Base-by-base conservation (phyloP, 64 coral and sea anemone species). In the Stichodactyla helianthus region DNA sequence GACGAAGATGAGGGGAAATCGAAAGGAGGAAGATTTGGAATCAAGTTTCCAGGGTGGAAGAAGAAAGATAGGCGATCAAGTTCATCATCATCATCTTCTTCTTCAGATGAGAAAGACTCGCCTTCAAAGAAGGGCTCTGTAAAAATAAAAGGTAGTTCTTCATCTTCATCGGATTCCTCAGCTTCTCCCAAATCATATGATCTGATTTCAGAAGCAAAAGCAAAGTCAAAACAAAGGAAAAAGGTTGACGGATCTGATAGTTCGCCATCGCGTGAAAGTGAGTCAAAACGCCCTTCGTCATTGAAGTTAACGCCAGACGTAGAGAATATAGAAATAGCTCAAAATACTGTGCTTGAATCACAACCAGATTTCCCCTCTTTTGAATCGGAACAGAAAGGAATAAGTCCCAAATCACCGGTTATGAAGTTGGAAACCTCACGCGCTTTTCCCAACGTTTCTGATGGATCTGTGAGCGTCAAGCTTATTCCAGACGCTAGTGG, bases 21-120 rank as follows among this genome's bases (percentile, higher is more conserved):
- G 6, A 17, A 51, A 81, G 78, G 78, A 52, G n/a, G n/a, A 4
- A 52, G 17, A 81, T 81, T 81, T 81, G 78, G 78, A 20, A 81
- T 81, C 52, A 81, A 81, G 78, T 15, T 81, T 1, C 78, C 78
- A 10, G 78, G 78, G 53, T 52, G 31, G 78, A 81, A 81, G 26
- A 81, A 52, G 78, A 81, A 81, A 13, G 51, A 53, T 52, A 54
- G 16, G 15, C 27, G 78, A 54, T 81, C 78, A 6, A 81, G 52
- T 51, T 52, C 35, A 10, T 52, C 35, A 6, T 52, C 35, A 28
- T 81, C 78, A 6, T 81, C 78, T 54, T 81, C 67, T 3, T 64
- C 61, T 64, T 64, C 77, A 51, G 26, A 31, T 79, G 13, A 79
- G 22, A 50, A 52, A 14, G 77, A 79, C 26, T 50, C 11, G 5